Conservation (phyloP, 1,140 invertebrate genomes). For the Bombus ignitus region DNA sequence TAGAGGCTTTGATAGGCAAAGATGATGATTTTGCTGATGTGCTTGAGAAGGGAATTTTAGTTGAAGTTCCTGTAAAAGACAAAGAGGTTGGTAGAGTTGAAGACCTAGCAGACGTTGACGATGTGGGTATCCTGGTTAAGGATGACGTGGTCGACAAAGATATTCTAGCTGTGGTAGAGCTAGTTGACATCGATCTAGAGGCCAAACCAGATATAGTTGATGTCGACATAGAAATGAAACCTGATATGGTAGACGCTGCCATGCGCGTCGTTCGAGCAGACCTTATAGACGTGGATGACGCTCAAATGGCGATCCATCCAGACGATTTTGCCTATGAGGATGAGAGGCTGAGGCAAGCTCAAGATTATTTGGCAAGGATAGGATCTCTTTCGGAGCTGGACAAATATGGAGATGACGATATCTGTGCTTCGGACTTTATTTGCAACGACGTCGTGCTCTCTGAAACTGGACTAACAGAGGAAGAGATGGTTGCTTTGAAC, state of each 20-base stretch:
- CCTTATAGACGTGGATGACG: background rate
- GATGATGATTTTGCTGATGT: constrained; percentile 63
- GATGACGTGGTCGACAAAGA: constrained; percentile 2
- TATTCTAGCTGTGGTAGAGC: background rate
- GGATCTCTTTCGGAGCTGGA: constrained; percentile 45
- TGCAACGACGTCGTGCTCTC: constrained; percentile 56
- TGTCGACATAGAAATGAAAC: background rate
- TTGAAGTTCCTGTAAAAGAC: background rate
- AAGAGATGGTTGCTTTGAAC: constrained; percentile 25
- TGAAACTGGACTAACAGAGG: constrained; percentile 37
- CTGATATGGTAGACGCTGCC: background rate
- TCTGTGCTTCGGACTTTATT: constrained; percentile 43
- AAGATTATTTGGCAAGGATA: constrained; percentile 16
- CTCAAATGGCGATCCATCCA: constrained; percentile 3
- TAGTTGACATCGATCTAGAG: background rate
- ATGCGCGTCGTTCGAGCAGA: background rate
- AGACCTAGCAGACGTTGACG: constrained; percentile 18
- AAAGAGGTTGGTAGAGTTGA: constrained; percentile 30
- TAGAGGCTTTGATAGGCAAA: constrained; percentile 53
- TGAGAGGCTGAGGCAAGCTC: background rate
- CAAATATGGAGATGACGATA: constrained; percentile 29
- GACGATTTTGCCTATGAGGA: constrained; percentile 34
- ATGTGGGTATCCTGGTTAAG: constrained; percentile 22
- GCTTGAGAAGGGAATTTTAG: constrained; percentile 8
- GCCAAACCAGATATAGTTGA: background rate